Base-by-base conservation (phyloP, 2,113 vertebrate genomes). In the Asarcornis scutulata region DNA sequence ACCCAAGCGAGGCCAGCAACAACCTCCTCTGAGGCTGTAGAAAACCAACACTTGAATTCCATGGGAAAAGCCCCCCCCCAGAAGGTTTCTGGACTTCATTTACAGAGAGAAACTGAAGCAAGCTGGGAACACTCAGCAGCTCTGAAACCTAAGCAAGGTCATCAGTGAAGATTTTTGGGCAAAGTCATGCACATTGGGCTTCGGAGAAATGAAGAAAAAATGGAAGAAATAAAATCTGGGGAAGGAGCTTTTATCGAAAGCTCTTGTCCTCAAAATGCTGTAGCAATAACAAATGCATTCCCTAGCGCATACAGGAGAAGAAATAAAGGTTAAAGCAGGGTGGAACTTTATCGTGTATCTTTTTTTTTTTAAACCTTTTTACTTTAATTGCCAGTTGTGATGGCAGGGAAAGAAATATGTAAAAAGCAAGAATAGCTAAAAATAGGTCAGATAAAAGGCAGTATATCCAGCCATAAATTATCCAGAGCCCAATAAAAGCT, bases 391-490 rank as follows among this genome's bases (percentile, higher is more conserved):
- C 83, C 77, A 83, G 89, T 95, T 96, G 76, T 69, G 77, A 91
- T 89, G 82, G 89, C 86, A 97, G 69, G 66, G 9, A 6, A 63
- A 83, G 89, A 95, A 77, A 86, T 53, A 92, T 36, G 77, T 90
- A 91, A 94, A 95, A 96, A 92, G 95, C 55, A 73, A 93, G 88
- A 95, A 84, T 79, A 81, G 88, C 93, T 97, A 97, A 97, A 97
- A 97, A 97, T 97, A 97, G 95, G 86, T 96, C 89, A 75, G 95
- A 95, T 95, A 93, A 94, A 97, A 97, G 95, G 93, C 94, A 77
- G 79, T 55, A 90, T 88, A 96, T 95, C 96, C 95, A 95, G 94
- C 91, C 91, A 95, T 97, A 97, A 96, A 97, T 97, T 97, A 97
- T 91, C 92, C 71, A 79, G 56, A 93, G 59, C 91, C 96, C 97